phyloP scores from a whole-genome alignment of 2,797 vertebrate species.

The Pitangus sulphuratus region DNA sequence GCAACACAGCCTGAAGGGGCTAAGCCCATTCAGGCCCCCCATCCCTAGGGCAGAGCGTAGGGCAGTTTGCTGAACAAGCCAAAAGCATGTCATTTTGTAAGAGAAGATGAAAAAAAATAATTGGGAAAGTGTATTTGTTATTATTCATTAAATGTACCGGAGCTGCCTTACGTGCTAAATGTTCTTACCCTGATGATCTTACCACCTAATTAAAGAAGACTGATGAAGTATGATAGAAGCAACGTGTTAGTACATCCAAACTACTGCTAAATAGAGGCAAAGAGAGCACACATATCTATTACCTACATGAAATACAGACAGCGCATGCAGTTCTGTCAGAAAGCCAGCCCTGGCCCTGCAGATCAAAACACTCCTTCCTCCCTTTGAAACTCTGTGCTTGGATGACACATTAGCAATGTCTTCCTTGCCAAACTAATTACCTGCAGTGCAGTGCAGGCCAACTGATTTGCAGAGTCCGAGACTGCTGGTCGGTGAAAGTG shows the following conservation, averaged over 20 bases:
- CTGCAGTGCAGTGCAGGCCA: not conserved
- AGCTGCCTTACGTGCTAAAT: conserved; percentile 38
- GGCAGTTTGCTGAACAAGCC: not conserved
- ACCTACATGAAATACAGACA: not conserved
- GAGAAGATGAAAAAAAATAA: not conserved
- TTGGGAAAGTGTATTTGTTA: not conserved
- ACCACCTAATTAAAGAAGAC: conserved; percentile 43
- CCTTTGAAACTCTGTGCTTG: not conserved
- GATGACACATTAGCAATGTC: not conserved
- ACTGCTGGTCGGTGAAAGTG: not conserved
- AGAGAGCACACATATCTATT: not conserved
- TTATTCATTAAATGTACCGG: conserved; percentile 35
- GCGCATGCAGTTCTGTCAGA: not conserved
- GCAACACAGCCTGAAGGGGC: not conserved
- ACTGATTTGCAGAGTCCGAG: not conserved
- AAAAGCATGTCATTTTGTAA: not conserved
- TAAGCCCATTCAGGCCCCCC: not conserved
- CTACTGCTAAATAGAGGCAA: not conserved
- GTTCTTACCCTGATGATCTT: conserved; percentile 48
- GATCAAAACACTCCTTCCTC: not conserved
- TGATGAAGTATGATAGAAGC: conserved; percentile 27
- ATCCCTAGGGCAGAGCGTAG: accelerated
- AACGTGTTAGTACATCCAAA: not conserved
- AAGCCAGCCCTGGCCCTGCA: not conserved
- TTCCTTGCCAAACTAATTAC: not conserved